Evolutionary conservation across 2,888 invertebrate genomes (phyloP), one percentile per base, ranked within the genome.

Genomic region (Hyposoter didymator): DNA sequence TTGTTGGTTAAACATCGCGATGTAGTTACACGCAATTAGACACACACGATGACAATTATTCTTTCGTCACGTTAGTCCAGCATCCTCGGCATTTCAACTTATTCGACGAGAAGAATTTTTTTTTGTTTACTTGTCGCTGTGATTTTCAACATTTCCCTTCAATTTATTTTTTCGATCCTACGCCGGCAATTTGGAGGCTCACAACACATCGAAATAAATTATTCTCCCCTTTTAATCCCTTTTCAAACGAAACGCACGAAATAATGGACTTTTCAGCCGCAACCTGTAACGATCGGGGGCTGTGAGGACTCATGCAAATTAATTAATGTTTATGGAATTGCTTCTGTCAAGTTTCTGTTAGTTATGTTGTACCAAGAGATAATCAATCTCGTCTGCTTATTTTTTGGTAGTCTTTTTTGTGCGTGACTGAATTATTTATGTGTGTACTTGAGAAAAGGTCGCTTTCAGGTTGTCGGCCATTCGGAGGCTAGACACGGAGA

Each of bases 1-100:
- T 74, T 47, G 59, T 67, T 83, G 49, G 78, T 83, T 67, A 59
- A 70, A 19, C 43, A 52, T 22, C 47, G 59, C 47, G 59, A 86
- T 62, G 62, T 32, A 87, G 86, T 85, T 74, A 84, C 83, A 80
- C 78, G 84, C 85, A 89, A 90, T 90, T 89, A 88, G 90, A 78
- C 86, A 64, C 45, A 22, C 47, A 22, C 19, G 85, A 78, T 79
- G 85, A 84, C 83, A 67, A 89, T 88, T 87, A 88, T 84, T 74
- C 45, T n/a, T 8, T 52, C 22, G 28, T 52, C 22, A n/a, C 52
- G 17, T 49, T 19, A 52, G 52, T 69, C 69, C 10, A 72, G 32
- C 52, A 52, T 72, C 28, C 28, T 17, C 47, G 8, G 47, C 14
- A 49, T 49, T 45, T 19, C 17, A 6, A 74, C 7, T 35, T 12